Base-by-base conservation (phyloP, 2,113 vertebrate species). In the Halcyon malimbica region DNA sequence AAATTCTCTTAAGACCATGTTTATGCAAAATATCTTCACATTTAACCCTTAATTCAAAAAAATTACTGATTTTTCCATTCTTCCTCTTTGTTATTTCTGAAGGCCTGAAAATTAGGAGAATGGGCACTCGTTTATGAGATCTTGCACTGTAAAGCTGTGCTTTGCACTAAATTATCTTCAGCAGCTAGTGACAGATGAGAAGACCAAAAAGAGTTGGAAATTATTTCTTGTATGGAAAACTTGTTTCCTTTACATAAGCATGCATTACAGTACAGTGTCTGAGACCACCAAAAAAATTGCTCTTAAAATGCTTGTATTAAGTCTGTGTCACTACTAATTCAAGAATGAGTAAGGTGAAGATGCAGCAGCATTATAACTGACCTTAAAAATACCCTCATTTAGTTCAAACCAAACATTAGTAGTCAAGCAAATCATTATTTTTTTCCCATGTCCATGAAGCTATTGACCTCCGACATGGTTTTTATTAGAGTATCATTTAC, bases 401-500 rank as follows among this genome's bases (percentile, higher is more conserved):
- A 95, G 64, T 89, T 92, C 70, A 94, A 95, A 64, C 46, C 37
- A 89, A 89, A 93, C 83, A 75, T 90, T 91, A 90, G 83, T 76
- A 68, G 48, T 87, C 94, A 94, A 93, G 91, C 31, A 93, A 92
- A 96, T 97, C 51, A 88, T 96, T 46, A 78, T 95, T 86, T 94
- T 86, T 95, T 90, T 19, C 75, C 75, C 20, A 60, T 75, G 89
- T 65, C 80, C 94, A 50, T 78, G 82, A 80, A 97, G 62, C 77
- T 83, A 78, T 91, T 95, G 95, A 97, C 97, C 96, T 93, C 42
- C 96, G 94, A 97, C 94, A 68, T 59, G 60, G 4, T 74, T 96
- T 97, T 97, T 97, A 95, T 95, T 91, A 80, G 82, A 87, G 87
- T 59, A 95, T 83, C 46, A 23, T 97, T 97, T 97, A 94, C 83